Conservation (phyloP, 2,888 invertebrate species). For the Conomelus anceps region DNA sequence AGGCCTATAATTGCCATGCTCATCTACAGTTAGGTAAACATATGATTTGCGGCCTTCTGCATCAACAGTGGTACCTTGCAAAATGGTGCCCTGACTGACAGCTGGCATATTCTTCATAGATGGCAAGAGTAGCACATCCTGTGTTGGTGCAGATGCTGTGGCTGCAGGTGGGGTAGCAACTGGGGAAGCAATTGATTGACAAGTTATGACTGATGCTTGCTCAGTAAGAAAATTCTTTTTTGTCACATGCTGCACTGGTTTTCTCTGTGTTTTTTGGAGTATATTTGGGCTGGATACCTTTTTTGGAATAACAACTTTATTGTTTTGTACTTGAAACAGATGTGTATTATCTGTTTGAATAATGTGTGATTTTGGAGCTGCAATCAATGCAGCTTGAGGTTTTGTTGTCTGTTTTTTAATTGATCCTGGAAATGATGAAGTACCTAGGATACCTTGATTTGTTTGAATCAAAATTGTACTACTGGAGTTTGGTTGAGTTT, state of each 20-base stretch:
- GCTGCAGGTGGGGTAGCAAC: neutral
- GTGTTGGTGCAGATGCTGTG: neutral
- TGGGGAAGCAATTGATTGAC: neutral
- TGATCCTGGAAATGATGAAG: neutral
- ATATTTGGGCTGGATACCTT: conserved; percentile 26
- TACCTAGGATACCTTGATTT: conserved; percentile 18
- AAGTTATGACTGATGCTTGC: neutral
- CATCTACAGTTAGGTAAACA: conserved; percentile 25
- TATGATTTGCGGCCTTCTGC: conserved; percentile 8
- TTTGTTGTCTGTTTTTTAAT: neutral
- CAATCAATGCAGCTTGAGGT: conserved; percentile 11
- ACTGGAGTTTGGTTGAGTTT: conserved; percentile 4
- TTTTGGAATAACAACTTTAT: conserved; percentile 18
- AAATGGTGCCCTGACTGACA: conserved; percentile 12
- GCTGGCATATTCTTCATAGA: conserved; percentile 11
- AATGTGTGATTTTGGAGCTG: neutral
- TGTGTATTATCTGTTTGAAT: neutral
- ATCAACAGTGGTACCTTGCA: conserved; percentile 16
- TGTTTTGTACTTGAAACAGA: conserved; percentile 1
- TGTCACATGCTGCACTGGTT: conserved; percentile 7
- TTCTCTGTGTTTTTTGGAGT: conserved; percentile 25
- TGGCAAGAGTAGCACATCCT: conserved; percentile 13
- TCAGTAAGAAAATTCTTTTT: neutral
- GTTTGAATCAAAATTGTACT: conserved; percentile 22
- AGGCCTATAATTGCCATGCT: conserved; percentile 21